These are phyloP conservation scores for Bergia sp. DNA, from an alignment of 92 coral and sea anemone genomes.

Conservation along the genomic window DNA sequence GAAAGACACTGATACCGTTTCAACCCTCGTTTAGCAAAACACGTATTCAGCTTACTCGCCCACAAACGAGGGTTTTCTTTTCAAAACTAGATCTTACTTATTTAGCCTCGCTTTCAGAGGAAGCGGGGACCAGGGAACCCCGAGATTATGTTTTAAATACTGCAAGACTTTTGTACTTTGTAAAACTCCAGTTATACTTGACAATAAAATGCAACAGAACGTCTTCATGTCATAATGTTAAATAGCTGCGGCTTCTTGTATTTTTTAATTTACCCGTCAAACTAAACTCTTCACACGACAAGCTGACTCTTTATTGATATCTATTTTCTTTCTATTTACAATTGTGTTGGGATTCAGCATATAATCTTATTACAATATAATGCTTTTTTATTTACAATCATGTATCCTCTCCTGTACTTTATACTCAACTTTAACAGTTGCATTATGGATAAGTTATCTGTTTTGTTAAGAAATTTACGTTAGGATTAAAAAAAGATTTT, in stretches of 20 bases:
- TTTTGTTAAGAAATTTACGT: background rate
- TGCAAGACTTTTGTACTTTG: no score
- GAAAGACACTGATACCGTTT: no score
- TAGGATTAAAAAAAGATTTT: background rate
- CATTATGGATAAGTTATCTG: background rate
- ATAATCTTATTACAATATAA: background rate
- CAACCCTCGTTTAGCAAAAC: no score
- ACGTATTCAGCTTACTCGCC: no score
- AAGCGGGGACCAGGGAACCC: no score
- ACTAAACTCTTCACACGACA: background rate
- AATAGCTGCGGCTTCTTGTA: background rate
- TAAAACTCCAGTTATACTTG: no score
- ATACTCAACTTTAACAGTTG: background rate
- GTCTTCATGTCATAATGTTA: background rate
- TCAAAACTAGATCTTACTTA: no score
- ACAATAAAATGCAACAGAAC: no score
- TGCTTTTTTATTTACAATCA: background rate
- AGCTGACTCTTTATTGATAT: background rate
- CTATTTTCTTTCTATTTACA: background rate
- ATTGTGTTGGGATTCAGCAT: background rate
- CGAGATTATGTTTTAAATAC: no score
- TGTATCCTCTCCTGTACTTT: no score
- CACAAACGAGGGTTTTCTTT: no score
- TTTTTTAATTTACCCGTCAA: background rate
- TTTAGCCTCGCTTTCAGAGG: no score